Percentiles rank a stretch among this genome's conserved stretches.
Evolutionary conservation across 2,113 vertebrate genomes (phyloP).

Genomic region (Nanger granti): DNA sequence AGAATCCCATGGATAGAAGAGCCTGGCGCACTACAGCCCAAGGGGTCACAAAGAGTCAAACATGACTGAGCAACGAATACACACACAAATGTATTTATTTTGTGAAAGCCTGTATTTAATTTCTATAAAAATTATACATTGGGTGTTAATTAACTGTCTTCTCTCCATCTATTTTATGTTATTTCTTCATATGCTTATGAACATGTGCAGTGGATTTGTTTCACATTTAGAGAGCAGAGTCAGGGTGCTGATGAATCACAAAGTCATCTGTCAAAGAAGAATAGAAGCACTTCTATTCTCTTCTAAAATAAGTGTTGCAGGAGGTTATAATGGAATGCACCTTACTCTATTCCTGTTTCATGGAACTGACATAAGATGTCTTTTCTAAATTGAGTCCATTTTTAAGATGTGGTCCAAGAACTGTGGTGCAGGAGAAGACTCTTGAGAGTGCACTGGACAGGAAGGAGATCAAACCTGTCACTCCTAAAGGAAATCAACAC

Average conservation of each 20-base stretch:
- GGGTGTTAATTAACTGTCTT: neutral
- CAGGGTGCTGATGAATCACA: neutral
- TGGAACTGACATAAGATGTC: neutral
- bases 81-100: neutral
- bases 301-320: constrained; percentile 1
- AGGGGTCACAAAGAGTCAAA: neutral
- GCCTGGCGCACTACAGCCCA: neutral
- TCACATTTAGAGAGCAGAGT: neutral
- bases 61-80: neutral
- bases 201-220: neutral
- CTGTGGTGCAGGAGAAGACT: neutral
- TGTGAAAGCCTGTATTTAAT: constrained; percentile 19
- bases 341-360: neutral
- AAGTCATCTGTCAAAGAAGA: neutral
- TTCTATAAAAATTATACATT: neutral
- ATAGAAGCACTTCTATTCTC: neutral
- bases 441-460: neutral
- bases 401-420: neutral
- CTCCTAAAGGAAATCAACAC: neutral
- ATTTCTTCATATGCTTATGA: neutral
- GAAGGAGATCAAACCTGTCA: neutral
- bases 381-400: neutral
- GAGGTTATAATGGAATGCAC: neutral
- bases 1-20: neutral
- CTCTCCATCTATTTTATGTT: neutral